These are phyloP conservation scores for Euleptes europaea DNA, from an alignment of 2,113 vertebrate species.

Conservation along the genomic window DNA sequence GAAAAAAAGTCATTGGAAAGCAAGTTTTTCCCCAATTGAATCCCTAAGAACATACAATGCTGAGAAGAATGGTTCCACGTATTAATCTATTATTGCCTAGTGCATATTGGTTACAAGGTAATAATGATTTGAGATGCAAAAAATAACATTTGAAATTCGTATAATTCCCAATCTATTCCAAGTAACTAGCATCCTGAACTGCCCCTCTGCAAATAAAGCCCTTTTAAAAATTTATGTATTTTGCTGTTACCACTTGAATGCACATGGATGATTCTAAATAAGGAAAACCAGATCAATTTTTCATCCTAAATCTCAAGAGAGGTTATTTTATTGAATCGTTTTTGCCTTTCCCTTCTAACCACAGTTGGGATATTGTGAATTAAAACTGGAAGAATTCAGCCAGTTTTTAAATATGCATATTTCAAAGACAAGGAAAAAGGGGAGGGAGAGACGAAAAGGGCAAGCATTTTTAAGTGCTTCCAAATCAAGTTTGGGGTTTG, in stretches of 20 bases:
- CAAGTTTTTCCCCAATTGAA: background rate
- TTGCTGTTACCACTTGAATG: background rate
- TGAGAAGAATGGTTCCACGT: background rate
- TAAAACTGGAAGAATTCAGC: background rate
- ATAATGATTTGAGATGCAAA: background rate
- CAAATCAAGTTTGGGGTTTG: conserved; percentile 10
- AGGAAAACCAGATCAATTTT: background rate
- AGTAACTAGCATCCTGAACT: background rate
- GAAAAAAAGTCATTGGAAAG: too few species aligned
- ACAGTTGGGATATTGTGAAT: background rate
- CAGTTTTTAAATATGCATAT: background rate
- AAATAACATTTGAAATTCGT: background rate
- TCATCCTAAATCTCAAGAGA: background rate
- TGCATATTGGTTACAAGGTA: background rate
- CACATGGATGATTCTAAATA: background rate
- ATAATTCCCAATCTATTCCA: background rate
- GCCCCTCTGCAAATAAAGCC: background rate
- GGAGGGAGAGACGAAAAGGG: background rate
- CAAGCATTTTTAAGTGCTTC: background rate
- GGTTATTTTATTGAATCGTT: background rate
- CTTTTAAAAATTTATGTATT: background rate
- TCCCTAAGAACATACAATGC: background rate
- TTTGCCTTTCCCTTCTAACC: background rate
- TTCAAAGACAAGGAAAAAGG: conserved; percentile 2
- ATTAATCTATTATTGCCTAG: background rate